These are phyloP conservation scores for Syngnathus typhle DNA, from an alignment of 2,113 vertebrate genomes.

Conservation along the genomic window DNA sequence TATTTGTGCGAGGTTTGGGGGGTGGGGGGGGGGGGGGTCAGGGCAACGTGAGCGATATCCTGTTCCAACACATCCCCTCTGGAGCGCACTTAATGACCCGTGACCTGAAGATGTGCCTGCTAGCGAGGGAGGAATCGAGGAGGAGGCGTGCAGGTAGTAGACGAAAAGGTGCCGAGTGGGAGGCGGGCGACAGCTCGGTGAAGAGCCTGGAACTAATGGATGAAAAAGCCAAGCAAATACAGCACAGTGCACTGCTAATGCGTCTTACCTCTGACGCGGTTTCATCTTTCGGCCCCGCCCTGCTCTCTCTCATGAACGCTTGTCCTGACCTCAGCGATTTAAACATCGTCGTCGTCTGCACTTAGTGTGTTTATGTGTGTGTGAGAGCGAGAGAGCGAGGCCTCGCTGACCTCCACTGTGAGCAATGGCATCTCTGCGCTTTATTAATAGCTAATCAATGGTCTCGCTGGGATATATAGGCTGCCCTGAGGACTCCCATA, in stretches of 20 bases:
- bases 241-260: slow-evolving; percentile 35
- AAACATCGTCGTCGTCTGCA: slow-evolving; percentile 4
- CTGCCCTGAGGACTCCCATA: slow-evolving; percentile 46
- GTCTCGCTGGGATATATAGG: slow-evolving; percentile 51
- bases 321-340: slow-evolving; percentile 15
- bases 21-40: slow-evolving; percentile 30
- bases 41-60: slow-evolving; percentile 60
- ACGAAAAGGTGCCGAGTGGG: slow-evolving; percentile 12
- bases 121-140: slow-evolving; percentile 24
- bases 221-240: slow-evolving; percentile 42
- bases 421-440: slow-evolving; percentile 50
- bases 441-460: slow-evolving; percentile 67
- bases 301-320: background rate
- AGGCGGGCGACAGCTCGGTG: slow-evolving; percentile 6
- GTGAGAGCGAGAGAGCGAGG: slow-evolving; percentile 7
- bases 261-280: background rate
- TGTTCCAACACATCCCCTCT: slow-evolving; percentile 62
- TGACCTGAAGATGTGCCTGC: slow-evolving; percentile 65
- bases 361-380: slow-evolving; percentile 12
- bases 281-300: background rate
- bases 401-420: slow-evolving; percentile 42
- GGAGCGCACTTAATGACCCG: slow-evolving; percentile 67
- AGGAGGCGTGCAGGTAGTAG: slow-evolving; percentile 1
- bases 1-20: slow-evolving; percentile 32
- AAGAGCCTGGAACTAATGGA: slow-evolving; percentile 44